Evolutionary conservation across 1,140 invertebrate species (phyloP).

Genomic region (Pissodes strobi): DNA sequence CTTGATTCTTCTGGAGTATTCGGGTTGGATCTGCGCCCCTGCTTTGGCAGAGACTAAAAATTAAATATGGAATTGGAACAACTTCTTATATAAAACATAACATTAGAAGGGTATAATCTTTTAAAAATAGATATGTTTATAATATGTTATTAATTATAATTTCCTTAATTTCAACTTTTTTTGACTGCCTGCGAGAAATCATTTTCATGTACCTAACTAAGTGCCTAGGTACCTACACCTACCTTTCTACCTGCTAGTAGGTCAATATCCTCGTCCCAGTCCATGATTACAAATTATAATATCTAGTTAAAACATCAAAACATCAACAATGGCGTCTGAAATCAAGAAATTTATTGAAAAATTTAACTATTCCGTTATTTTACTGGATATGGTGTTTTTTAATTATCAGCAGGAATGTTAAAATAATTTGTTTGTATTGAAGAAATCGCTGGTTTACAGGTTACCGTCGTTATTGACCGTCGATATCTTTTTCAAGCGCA

Average conservation of each 20-base stretch:
- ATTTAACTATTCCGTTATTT: too few species aligned
- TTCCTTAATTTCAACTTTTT: background rate
- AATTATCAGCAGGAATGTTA: too few species aligned
- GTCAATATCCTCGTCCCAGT: slow-evolving; percentile 50
- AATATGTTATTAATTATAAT: background rate
- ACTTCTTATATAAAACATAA: background rate
- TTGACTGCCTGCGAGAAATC: too few species aligned
- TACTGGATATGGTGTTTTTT: too few species aligned
- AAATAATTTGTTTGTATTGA: slow-evolving; percentile 5
- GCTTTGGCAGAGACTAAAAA: slow-evolving; percentile 42
- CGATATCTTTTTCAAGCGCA: background rate
- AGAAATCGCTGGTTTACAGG: background rate
- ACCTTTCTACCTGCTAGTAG: slow-evolving; percentile 45
- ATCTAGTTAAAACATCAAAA: background rate
- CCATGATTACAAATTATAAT: slow-evolving; percentile 27
- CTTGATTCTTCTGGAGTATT: slow-evolving; percentile 25
- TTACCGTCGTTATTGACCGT: slow-evolving; percentile 4
- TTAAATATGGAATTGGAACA: slow-evolving; percentile 5
- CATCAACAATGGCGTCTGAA: too few species aligned
- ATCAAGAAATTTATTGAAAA: too few species aligned
- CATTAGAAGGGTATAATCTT: background rate
- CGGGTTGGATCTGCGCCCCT: slow-evolving; percentile 44
- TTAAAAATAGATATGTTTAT: background rate
- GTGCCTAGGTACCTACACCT: too few species aligned
- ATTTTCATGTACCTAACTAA: too few species aligned